These are phyloP conservation scores for Lithobates sylvaticus DNA, from an alignment of 2,797 vertebrate species.

Conservation along the genomic window DNA sequence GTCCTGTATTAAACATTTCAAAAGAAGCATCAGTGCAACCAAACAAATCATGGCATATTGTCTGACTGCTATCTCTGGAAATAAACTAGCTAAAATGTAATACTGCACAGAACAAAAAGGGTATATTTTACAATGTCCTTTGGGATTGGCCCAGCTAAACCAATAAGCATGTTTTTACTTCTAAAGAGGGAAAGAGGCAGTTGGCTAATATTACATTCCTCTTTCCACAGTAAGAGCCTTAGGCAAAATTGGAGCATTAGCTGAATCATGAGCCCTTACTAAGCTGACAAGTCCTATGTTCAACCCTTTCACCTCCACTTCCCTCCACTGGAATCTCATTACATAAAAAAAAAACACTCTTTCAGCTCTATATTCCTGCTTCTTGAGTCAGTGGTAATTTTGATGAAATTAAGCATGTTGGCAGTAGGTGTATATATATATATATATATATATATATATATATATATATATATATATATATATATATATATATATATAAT, in stretches of 20 bases:
- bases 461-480: too few species aligned
- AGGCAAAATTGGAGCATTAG: slow-evolving; percentile 55
- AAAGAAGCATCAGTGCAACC: not conserved
- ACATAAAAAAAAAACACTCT: slow-evolving; percentile 26
- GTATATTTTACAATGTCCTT: slow-evolving; percentile 2
- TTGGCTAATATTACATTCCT: slow-evolving; percentile 41
- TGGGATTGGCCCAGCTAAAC: slow-evolving; percentile 25
- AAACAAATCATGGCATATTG: not conserved
- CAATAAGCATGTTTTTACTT: slow-evolving; percentile 45
- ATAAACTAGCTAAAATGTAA: not conserved
- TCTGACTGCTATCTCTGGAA: not conserved
- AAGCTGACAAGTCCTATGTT: slow-evolving; percentile 42
- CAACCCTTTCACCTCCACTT: slow-evolving; percentile 10
- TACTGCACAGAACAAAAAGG: not conserved
- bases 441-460: too few species aligned
- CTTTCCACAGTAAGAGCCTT: slow-evolving; percentile 43
- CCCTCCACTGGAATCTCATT: slow-evolving; percentile 48
- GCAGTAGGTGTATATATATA: too few species aligned
- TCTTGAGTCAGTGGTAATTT: slow-evolving; percentile 41
- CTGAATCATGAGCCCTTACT: slow-evolving; percentile 44
- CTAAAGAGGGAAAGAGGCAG: slow-evolving; percentile 6
- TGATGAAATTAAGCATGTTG: slow-evolving; percentile 12
- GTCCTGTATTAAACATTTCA: not conserved
- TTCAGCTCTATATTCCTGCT: not conserved
- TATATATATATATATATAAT: too few species aligned